Percentiles rank a stretch among this genome's conserved stretches.
These are phyloP conservation scores for Marronus borbonicus DNA, from an alignment of 2,888 invertebrate species.

Conservation along the genomic window DNA sequence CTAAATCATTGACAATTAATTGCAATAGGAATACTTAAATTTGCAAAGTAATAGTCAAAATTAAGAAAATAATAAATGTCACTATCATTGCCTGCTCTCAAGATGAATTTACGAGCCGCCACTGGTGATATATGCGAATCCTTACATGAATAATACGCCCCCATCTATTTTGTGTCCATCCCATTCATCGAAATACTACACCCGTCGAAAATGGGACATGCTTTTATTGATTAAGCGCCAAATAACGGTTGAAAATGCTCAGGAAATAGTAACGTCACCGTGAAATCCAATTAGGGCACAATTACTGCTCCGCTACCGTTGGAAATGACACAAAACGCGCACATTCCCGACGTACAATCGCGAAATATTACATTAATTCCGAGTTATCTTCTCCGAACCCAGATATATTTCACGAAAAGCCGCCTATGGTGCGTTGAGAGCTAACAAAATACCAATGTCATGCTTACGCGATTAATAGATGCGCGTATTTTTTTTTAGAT, in stretches of 20 bases:
- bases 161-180: not conserved
- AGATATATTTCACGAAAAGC: not conserved
- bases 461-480: not conserved
- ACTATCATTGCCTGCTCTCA: too few species aligned
- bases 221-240: conserved; percentile 27
- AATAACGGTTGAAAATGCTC: conserved; percentile 23
- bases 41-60: too few species aligned
- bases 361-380: not conserved
- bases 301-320: conserved; percentile 8
- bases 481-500: conserved; percentile 10
- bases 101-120: too few species aligned
- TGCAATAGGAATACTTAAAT: too few species aligned
- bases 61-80: too few species aligned
- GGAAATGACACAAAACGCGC: not conserved
- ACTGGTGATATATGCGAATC: not conserved
- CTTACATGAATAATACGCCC: not conserved
- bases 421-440: not conserved
- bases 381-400: not conserved
- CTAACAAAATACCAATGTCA: not conserved
- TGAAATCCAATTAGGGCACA: conserved; percentile 37
- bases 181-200: not conserved
- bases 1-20: too few species aligned
- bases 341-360: not conserved
- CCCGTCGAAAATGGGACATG: not conserved
- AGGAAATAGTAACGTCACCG: conserved; percentile 31